These are phyloP conservation scores for Leucoraja ocellata DNA, from an alignment of 2,797 vertebrate genomes.

Conservation along the genomic window DNA sequence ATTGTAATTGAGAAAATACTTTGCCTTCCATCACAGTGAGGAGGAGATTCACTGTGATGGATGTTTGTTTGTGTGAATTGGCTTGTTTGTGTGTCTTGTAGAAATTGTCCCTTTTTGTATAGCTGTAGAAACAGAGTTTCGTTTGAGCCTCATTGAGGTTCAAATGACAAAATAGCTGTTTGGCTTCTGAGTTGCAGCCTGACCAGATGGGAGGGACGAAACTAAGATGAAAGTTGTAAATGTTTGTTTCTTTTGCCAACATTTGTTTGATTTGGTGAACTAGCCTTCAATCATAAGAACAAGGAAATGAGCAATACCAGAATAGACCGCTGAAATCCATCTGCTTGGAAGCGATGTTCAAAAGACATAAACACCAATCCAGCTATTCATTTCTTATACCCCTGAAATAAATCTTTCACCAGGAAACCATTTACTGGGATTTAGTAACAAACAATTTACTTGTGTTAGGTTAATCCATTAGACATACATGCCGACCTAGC, in stretches of 20 bases:
- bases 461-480: background rate
- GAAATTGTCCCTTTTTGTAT: no score
- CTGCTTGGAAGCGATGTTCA: background rate
- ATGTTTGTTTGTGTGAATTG: no score
- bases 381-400: background rate
- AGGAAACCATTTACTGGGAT: background rate
- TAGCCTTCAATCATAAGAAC: background rate
- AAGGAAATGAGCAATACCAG: background rate
- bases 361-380: background rate
- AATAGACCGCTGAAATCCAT: background rate
- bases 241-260: background rate
- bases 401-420: background rate
- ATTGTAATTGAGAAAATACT: no score
- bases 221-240: background rate
- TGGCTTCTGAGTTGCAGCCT: background rate
- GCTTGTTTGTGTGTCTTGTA: no score
- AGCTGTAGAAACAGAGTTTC: no score
- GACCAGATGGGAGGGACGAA: background rate
- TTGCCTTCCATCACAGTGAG: no score
- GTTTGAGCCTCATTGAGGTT: no score
- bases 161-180: no score
- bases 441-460: background rate
- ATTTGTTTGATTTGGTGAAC: background rate
- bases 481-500: background rate
- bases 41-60: no score